Evolutionary conservation across 2,888 invertebrate species (phyloP).

Genomic region (Tetragonisca angustula): DNA sequence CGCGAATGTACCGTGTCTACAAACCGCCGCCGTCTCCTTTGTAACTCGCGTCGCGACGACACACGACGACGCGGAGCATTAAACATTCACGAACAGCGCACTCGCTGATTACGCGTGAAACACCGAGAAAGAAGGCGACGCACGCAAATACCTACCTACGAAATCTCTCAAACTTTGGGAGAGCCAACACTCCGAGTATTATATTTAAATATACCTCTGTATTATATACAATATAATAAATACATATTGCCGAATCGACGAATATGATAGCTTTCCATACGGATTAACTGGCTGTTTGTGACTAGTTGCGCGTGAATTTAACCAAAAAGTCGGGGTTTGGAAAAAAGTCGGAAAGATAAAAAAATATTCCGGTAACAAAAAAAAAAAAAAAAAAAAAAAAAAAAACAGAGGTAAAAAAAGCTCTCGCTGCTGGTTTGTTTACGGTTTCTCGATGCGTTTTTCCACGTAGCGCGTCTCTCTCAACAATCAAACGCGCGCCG

Average conservation of each 20-base stretch:
- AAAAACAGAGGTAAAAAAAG: not conserved
- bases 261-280: too few relatives aligned
- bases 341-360: not conserved
- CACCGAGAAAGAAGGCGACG: not conserved
- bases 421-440: not conserved
- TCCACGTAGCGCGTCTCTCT: constrained; percentile 11
- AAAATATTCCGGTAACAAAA: not conserved
- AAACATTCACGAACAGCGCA: constrained; percentile 21
- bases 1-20: constrained; percentile 33
- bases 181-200: not conserved
- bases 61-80: constrained; percentile 9
- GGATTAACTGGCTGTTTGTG: too few relatives aligned
- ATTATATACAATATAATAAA: too few relatives aligned
- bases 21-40: constrained; percentile 21
- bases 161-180: too few relatives aligned
- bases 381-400: not conserved
- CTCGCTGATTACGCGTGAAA: constrained; percentile 1
- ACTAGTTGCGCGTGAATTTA: too few relatives aligned
- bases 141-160: too few relatives aligned
- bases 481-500: constrained; percentile 21
- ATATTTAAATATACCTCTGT: too few relatives aligned
- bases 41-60: not conserved
- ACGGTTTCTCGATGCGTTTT: constrained; percentile 1
- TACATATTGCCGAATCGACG: too few relatives aligned
- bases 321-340: not conserved